These are phyloP conservation scores for Channa striata DNA, from an alignment of 2,797 vertebrate species.

Conservation along the genomic window DNA sequence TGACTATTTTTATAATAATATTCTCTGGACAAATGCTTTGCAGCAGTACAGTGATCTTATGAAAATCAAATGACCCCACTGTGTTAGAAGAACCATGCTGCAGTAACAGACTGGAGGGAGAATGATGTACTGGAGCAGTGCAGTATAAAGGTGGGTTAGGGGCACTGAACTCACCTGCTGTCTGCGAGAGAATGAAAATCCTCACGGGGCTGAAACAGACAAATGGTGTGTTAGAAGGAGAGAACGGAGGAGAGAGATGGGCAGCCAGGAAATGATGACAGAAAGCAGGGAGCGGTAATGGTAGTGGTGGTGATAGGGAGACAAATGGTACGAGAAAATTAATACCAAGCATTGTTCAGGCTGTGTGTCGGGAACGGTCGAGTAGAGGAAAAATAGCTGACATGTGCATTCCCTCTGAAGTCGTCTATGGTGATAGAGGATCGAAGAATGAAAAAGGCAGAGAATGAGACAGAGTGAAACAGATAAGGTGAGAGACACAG, in stretches of 20 bases:
- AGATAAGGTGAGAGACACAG: slow-evolving; percentile 26
- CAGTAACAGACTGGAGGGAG: slow-evolving; percentile 32
- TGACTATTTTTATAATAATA: slow-evolving; percentile 35
- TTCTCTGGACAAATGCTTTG: slow-evolving; percentile 27
- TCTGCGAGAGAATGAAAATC: slow-evolving; percentile 53
- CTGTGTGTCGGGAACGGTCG: slow-evolving; percentile 32
- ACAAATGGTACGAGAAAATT: slow-evolving; percentile 72
- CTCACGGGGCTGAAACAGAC: slow-evolving; percentile 59
- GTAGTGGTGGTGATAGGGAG: slow-evolving; percentile 61
- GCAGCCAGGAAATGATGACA: slow-evolving; percentile 52
- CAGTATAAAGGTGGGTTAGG: slow-evolving; percentile 20
- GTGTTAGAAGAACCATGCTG: slow-evolving; percentile 30
- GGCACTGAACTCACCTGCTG: slow-evolving; percentile 50
- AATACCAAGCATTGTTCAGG: slow-evolving; percentile 67
- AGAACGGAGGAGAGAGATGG: slow-evolving; percentile 31
- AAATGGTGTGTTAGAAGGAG: slow-evolving; percentile 53
- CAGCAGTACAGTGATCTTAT: slow-evolving; percentile 15
- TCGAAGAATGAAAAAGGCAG: slow-evolving; percentile 24
- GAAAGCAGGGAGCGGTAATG: slow-evolving; percentile 49
- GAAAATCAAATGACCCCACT: slow-evolving; percentile 37
- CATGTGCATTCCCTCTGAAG: slow-evolving; percentile 34
- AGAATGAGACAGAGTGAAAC: slow-evolving; percentile 14
- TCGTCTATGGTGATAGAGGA: slow-evolving; percentile 5
- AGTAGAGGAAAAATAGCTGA: slow-evolving; percentile 43
- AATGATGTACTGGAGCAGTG: slow-evolving; percentile 30